phyloP scores from a whole-genome alignment of 2,888 invertebrate species.

The Euclidia mi region DNA sequence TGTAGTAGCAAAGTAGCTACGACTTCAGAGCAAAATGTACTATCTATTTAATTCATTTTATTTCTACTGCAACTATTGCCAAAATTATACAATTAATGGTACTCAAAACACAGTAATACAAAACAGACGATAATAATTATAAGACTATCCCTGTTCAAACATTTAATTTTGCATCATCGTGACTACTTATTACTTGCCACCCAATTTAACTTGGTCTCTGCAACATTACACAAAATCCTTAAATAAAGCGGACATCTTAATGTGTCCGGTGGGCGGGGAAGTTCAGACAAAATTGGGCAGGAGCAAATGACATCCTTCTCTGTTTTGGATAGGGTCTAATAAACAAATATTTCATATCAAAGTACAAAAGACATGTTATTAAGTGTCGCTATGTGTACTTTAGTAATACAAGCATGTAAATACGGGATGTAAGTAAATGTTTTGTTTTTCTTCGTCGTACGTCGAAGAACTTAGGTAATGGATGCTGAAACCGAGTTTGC shows the following conservation, averaged over 20 bases:
- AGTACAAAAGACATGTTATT: slow-evolving; percentile 15
- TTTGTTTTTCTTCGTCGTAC: slow-evolving; percentile 9
- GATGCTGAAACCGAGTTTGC: too few relatives aligned
- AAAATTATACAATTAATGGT: too few relatives aligned
- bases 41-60: too few relatives aligned
- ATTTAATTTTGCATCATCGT: slow-evolving; percentile 19
- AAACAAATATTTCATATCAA: slow-evolving; percentile 20
- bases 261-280: neutral
- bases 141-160: slow-evolving; percentile 11
- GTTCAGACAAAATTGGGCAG: slow-evolving; percentile 10
- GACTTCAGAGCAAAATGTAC: too few relatives aligned
- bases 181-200: neutral
- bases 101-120: too few relatives aligned
- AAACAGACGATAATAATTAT: slow-evolving; percentile 2
- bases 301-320: slow-evolving; percentile 12
- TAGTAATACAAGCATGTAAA: slow-evolving; percentile 10
- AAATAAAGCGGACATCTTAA: neutral
- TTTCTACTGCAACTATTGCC: too few relatives aligned
- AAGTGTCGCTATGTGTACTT: slow-evolving; percentile 13
- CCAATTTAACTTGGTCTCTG: slow-evolving; percentile 7
- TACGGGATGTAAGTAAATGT: slow-evolving; percentile 13
- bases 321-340: slow-evolving; percentile 35
- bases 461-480: too few relatives aligned
- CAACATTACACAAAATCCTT: neutral
- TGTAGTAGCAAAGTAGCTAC: too few relatives aligned